Evolutionary conservation across 1,140 invertebrate genomes (phyloP).

Genomic region (Holotrichia oblita): DNA sequence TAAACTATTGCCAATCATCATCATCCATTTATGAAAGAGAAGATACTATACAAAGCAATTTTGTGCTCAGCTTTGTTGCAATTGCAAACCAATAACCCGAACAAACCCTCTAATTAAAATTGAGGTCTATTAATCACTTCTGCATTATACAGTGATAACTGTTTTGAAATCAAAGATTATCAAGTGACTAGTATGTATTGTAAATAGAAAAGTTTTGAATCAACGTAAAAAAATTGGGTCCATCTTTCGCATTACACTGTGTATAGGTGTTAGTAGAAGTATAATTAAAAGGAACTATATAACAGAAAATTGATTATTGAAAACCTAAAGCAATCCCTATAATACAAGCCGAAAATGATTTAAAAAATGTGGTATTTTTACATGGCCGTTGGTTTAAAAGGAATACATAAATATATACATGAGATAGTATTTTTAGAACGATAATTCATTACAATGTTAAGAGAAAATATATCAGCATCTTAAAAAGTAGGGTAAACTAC

Average conservation of each 20-base stretch:
- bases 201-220: constrained; percentile 20
- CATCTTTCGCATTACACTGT: constrained; percentile 24
- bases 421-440: constrained; percentile 31
- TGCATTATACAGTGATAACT: too few relatives aligned
- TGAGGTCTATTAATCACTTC: too few relatives aligned
- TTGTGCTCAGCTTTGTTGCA: too few relatives aligned
- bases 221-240: constrained; percentile 32
- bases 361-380: constrained; percentile 30
- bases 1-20: too few relatives aligned
- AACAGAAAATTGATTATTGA: neutral
- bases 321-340: neutral
- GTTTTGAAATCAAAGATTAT: constrained; percentile 16
- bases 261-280: neutral
- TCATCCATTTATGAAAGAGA: too few relatives aligned
- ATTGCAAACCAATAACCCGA: too few relatives aligned
- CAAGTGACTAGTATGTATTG: constrained; percentile 12
- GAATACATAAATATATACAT: constrained; percentile 5
- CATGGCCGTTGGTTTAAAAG: constrained; percentile 11
- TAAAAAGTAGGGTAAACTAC: constrained; percentile 18
- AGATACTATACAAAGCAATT: too few relatives aligned
- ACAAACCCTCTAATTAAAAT: too few relatives aligned
- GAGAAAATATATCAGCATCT: constrained; percentile 37
- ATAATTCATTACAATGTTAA: constrained; percentile 16
- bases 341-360: constrained; percentile 18
- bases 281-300: neutral